These are phyloP conservation scores for Bovichtus variegatus DNA, from an alignment of 2,797 vertebrate genomes.

Conservation along the genomic window DNA sequence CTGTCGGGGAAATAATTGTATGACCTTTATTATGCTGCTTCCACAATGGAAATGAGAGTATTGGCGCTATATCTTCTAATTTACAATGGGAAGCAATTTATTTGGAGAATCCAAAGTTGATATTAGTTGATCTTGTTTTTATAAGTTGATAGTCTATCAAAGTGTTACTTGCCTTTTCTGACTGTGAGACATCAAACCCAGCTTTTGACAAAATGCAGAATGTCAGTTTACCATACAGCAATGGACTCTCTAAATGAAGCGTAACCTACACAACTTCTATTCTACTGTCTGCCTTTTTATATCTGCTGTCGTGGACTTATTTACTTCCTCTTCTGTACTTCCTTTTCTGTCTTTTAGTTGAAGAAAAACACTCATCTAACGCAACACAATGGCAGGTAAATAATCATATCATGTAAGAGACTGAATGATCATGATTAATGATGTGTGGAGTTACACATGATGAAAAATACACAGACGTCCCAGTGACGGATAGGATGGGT, in stretches of 20 bases:
- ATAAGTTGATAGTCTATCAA: no score
- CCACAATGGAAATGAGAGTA: not conserved
- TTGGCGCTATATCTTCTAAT: not conserved
- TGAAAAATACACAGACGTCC: no score
- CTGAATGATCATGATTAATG: not conserved
- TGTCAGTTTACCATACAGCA: not conserved
- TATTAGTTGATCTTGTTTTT: no score
- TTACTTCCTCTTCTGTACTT: constrained; percentile 12
- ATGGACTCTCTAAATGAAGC: not conserved
- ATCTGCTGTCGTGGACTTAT: constrained; percentile 3
- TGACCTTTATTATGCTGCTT: not conserved
- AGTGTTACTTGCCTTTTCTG: not conserved
- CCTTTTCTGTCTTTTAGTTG: constrained; percentile 62
- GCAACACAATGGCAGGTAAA: constrained; percentile 86
- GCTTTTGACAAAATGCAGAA: not conserved
- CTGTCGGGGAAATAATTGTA: not conserved
- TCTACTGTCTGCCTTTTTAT: not conserved
- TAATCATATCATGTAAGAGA: not conserved
- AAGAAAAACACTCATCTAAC: constrained; percentile 64
- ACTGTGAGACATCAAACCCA: not conserved
- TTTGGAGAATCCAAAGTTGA: not conserved
- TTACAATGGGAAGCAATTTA: not conserved
- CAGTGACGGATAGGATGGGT: no score
- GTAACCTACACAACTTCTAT: not conserved
- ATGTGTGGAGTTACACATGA: not conserved